These are phyloP conservation scores for Drosophila trapezifrons DNA, from an alignment of 1,140 invertebrate genomes.

Conservation along the genomic window DNA sequence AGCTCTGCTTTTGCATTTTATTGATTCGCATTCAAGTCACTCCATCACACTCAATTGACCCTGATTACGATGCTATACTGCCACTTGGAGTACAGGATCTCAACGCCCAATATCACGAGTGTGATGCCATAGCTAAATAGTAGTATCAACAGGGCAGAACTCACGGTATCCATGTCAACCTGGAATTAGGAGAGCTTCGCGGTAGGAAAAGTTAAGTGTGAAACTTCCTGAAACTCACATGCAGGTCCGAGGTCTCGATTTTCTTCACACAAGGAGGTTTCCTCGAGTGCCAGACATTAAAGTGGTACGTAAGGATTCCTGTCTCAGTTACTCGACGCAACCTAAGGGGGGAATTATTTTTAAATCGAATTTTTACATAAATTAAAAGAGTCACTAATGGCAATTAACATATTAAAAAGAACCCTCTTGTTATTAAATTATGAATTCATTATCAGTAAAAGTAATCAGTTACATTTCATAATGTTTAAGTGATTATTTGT, in stretches of 20 bases:
- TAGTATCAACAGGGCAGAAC: slow-evolving; percentile 84
- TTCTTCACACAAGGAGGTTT: slow-evolving; percentile 85
- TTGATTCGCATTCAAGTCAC: slow-evolving; percentile 3
- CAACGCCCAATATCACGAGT: slow-evolving; percentile 79
- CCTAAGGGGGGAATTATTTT: slow-evolving; percentile 60
- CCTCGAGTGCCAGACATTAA: slow-evolving; percentile 85
- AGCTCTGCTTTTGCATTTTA: slow-evolving; percentile 27
- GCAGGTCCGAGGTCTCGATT: slow-evolving; percentile 84
- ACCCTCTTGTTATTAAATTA: background rate
- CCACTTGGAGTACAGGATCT: slow-evolving; percentile 81
- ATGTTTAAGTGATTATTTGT: background rate
- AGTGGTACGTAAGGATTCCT: slow-evolving; percentile 85
- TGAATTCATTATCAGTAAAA: background rate
- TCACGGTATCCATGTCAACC: slow-evolving; percentile 84
- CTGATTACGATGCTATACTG: slow-evolving; percentile 47
- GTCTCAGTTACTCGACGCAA: slow-evolving; percentile 85
- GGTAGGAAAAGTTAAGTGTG: background rate
- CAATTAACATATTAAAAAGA: background rate
- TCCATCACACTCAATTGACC: slow-evolving; percentile 32
- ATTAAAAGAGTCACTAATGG: background rate
- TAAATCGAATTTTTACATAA: no score
- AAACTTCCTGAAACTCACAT: slow-evolving; percentile 69
- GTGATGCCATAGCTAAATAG: slow-evolving; percentile 82
- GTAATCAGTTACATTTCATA: slow-evolving; percentile 3
- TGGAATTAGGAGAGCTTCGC: slow-evolving; percentile 13